Base-by-base conservation (phyloP, 2,113 vertebrate genomes). In the Oncorhynchus nerka region DNA sequence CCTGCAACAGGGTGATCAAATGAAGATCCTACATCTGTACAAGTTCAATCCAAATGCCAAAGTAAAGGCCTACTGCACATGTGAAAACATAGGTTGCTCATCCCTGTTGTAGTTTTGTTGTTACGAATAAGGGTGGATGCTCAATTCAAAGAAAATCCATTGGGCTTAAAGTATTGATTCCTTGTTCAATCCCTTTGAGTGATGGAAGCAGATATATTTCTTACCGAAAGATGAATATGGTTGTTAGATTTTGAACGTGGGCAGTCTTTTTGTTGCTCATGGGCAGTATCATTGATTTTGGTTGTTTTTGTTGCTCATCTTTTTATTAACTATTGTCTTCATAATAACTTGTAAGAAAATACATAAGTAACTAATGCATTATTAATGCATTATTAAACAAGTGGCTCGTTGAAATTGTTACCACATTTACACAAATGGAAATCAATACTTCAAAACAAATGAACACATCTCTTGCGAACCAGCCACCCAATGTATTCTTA, bases 31-130 rank as follows among this genome's bases (percentile, higher is more conserved):
- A 45, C 39, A 3, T 45, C 39, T 45, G 9, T 45, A 62, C 68
- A 66, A 78, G 79, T 89, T 87, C 73, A 81, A 75, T 85, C 83
- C 83, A 75, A 84, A 75, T 2, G 74, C 62, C 48, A 76, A 83
- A 79, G 82, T 76, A 84, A 76, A 84, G 79, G 81, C 75, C 83
- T 71, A 72, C 79, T 86, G 74, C 71, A 77, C 39, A 73, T 55
- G 75, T 64, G 34, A 77, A 57, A 28, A 3, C 72, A 24, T 77
- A 76, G 70, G 77, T 13, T 67, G 59, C n/a, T 61, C 26, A 59
- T 72, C 28, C 61, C 70, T 9, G 59, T 71, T n/a, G 69, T 55
- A 19, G 69, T 39, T 79, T 34, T 68, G 68, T 71, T 51, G 71
- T 75, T 39, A 68, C 15, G 67, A 19, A 19, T 5, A 3, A 34